These are phyloP conservation scores for Metridium senile DNA, from an alignment of 92 coral and sea anemone genomes.

Conservation along the genomic window DNA sequence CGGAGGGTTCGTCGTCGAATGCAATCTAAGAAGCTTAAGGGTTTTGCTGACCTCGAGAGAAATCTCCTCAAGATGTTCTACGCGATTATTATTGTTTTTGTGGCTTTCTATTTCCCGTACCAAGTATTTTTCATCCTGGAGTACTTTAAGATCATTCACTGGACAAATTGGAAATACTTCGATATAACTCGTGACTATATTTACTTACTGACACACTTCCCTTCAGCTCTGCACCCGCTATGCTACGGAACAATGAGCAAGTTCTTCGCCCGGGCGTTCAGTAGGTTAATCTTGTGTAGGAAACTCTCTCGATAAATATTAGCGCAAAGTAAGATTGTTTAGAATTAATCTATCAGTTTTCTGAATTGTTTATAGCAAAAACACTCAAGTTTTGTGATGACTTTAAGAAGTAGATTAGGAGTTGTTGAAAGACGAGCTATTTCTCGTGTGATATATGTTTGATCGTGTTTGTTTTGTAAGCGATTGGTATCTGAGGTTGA, in stretches of 20 bases:
- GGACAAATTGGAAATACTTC: conserved; percentile 31
- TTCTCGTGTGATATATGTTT: no score
- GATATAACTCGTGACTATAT: conserved; percentile 19
- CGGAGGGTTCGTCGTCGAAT: conserved; percentile 5
- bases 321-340: no score
- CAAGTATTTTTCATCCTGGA: conserved; percentile 53
- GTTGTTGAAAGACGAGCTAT: no score
- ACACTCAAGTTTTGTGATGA: no score
- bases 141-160: conserved; percentile 34
- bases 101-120: conserved; percentile 62
- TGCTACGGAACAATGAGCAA: conserved; percentile 70
- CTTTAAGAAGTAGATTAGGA: no score
- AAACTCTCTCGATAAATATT: not conserved
- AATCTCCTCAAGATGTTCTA: conserved; percentile 63
- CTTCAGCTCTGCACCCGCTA: conserved; percentile 60
- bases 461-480: no score
- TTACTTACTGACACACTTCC: conserved; percentile 49
- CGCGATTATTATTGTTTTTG: conserved; percentile 43
- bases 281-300: conserved; percentile 50
- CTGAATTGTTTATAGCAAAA: not conserved
- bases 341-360: no score
- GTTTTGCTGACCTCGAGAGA: conserved; percentile 35
- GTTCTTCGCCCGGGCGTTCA: conserved; percentile 59
- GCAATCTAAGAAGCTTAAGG: conserved; percentile 28
- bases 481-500: no score